Conservation (phyloP, 2,113 vertebrate genomes). For the Tichodroma muraria region DNA sequence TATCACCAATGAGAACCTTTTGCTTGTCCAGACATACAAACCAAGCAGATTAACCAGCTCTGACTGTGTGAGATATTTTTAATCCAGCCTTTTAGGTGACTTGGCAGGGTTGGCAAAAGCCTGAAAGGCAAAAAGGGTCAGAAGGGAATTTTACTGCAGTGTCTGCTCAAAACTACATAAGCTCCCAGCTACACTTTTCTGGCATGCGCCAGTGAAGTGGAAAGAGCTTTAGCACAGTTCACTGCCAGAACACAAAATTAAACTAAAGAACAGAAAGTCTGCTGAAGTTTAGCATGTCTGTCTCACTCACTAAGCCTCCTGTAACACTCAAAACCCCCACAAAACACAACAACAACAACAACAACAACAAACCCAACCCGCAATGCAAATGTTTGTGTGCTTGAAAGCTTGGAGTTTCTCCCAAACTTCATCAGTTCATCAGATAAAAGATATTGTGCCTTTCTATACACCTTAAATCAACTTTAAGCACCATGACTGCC, state of each 20-base stretch:
- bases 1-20: neutral
- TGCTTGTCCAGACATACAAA: neutral
- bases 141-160: slow-evolving; percentile 9
- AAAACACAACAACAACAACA: neutral
- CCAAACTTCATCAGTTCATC: neutral
- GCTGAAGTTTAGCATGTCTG: neutral
- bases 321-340: neutral
- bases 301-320: neutral
- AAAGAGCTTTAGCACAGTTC: slow-evolving; percentile 10
- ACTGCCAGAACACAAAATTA: slow-evolving; percentile 40
- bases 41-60: neutral
- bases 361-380: neutral
- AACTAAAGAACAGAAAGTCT: slow-evolving; percentile 29
- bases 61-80: neutral
- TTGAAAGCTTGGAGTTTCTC: neutral
- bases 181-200: slow-evolving; percentile 13
- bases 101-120: neutral
- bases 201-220: neutral
- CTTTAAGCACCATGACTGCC: neutral
- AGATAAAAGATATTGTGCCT: neutral
- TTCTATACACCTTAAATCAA: neutral
- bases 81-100: slow-evolving; percentile 2
- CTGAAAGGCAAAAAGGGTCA: slow-evolving; percentile 10
- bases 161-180: slow-evolving; percentile 22
- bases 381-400: neutral